These are phyloP conservation scores for Philereme vetulata DNA, from an alignment of 2,888 invertebrate species.

Conservation along the genomic window DNA sequence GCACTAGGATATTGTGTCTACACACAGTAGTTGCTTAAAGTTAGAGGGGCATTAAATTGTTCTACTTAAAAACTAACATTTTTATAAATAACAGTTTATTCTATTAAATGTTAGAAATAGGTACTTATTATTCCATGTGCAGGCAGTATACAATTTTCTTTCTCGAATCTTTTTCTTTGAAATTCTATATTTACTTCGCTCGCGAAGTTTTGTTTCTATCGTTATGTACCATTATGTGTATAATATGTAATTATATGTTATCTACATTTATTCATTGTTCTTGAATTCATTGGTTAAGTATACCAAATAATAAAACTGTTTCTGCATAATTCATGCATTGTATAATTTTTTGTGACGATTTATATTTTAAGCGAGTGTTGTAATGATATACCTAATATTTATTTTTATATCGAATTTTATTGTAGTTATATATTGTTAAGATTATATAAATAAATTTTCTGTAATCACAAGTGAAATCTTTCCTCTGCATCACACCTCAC, in stretches of 20 bases:
- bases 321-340: slow-evolving; percentile 23
- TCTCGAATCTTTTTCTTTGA: neutral
- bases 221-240: slow-evolving; percentile 6
- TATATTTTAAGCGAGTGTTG: slow-evolving; percentile 55
- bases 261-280: neutral
- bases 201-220: neutral
- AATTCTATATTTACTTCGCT: neutral
- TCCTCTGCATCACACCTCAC: slow-evolving; percentile 20
- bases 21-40: too few relatives aligned
- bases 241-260: slow-evolving; percentile 3
- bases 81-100: neutral
- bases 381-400: slow-evolving; percentile 65
- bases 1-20: neutral
- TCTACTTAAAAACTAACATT: too few relatives aligned
- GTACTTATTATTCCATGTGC: neutral
- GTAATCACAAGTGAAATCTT: slow-evolving; percentile 38
- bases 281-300: too few relatives aligned
- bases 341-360: slow-evolving; percentile 42
- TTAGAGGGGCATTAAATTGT: too few relatives aligned
- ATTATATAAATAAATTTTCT: slow-evolving; percentile 59
- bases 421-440: slow-evolving; percentile 58
- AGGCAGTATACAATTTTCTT: neutral
- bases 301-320: neutral
- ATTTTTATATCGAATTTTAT: slow-evolving; percentile 68
- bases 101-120: neutral